Evolutionary conservation across 2,113 vertebrate species (phyloP).

Genomic region (Myotis yumanensis): DNA sequence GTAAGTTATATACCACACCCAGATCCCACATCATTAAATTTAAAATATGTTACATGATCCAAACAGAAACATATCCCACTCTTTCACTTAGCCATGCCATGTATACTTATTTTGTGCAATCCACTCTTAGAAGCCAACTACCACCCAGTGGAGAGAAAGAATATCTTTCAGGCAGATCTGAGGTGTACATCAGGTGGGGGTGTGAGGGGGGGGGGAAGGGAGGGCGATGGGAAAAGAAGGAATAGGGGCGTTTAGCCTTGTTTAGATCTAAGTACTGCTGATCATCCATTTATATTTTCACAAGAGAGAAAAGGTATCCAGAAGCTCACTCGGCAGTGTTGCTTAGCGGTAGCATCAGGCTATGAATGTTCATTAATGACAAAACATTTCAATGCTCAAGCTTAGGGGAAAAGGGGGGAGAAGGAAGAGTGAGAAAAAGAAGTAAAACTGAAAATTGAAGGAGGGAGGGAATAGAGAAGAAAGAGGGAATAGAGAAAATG

Average conservation of each 20-base stretch:
- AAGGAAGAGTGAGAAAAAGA: neutral
- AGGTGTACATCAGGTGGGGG: constrained; percentile 26
- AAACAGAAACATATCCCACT: constrained; percentile 12
- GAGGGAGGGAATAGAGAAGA: neutral
- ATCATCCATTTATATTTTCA: constrained; percentile 50
- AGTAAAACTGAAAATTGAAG: constrained; percentile 31
- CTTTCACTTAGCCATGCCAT: constrained; percentile 39
- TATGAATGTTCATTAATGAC: neutral
- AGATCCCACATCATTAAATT: constrained; percentile 47
- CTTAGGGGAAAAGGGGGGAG: neutral
- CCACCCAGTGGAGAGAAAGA: constrained; percentile 74
- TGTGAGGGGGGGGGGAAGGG: neutral
- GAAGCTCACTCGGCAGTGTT: constrained; percentile 43
- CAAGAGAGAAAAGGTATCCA: constrained; percentile 11
- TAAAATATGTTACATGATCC: constrained; percentile 23
- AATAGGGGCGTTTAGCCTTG: neutral
- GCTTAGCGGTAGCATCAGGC: neutral
- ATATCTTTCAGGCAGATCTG: constrained; percentile 62
- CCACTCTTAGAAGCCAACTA: constrained; percentile 61
- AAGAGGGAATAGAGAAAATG: neutral
- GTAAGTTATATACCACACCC: constrained; percentile 32
- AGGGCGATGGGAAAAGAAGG: constrained; percentile 17
- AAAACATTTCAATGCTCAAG: constrained; percentile 47
- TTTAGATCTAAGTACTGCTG: constrained; percentile 29
- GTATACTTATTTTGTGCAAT: constrained; percentile 21